Percentiles rank a stretch among this genome's conserved stretches.
Evolutionary conservation across 2,888 invertebrate genomes (phyloP).

Genomic region (Plutella xylostella): DNA sequence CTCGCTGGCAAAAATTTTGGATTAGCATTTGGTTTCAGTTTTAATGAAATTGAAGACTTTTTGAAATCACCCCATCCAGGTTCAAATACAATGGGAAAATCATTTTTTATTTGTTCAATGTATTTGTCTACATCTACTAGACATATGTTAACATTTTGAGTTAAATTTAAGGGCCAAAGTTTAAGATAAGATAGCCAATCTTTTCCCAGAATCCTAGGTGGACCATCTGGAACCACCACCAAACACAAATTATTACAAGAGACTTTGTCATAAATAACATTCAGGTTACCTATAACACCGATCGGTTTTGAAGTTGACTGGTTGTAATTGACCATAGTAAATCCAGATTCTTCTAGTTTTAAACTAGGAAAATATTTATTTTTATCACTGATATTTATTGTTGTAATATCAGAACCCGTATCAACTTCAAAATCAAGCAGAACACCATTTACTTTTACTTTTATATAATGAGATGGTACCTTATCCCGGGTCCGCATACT

Average conservation of each 20-base stretch:
- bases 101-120: not conserved
- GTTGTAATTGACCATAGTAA: not conserved
- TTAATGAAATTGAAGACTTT: not conserved
- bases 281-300: not conserved
- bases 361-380: not conserved
- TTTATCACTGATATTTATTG: too few relatives aligned
- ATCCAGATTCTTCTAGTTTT: not conserved
- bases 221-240: not conserved
- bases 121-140: not conserved
- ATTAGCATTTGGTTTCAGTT: not conserved
- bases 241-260: not conserved
- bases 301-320: not conserved
- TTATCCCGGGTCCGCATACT: not conserved
- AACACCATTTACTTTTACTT: not conserved
- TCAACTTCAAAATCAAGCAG: not conserved
- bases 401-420: not conserved
- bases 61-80: not conserved
- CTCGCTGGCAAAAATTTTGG: constrained; percentile 5
- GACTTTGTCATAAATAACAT: not conserved
- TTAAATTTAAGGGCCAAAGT: not conserved
- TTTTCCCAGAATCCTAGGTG: not conserved
- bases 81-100: not conserved
- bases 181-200: not conserved
- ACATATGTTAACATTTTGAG: not conserved
- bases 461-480: not conserved